Conservation (phyloP, 2,888 invertebrate species). For the Drosophila meridionalis region DNA sequence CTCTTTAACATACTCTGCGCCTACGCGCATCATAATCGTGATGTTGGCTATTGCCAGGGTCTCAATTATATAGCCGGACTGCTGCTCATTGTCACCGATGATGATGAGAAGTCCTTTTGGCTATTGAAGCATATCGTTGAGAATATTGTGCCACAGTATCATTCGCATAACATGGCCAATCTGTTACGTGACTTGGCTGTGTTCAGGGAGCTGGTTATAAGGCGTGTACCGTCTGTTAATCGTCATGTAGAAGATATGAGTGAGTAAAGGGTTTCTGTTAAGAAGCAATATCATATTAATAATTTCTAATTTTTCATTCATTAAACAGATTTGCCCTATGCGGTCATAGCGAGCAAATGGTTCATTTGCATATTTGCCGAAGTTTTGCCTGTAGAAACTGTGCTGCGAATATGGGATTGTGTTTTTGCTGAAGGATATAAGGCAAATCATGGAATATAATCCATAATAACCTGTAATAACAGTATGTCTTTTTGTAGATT, state of each 20-base stretch:
- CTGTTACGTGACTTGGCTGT: slow-evolving; percentile 95
- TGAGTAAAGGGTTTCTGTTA: slow-evolving; percentile 71
- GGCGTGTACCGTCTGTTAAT: slow-evolving; percentile 92
- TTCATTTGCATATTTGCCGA: slow-evolving; percentile 97
- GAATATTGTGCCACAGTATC: slow-evolving; percentile 94
- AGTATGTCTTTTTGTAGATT: slow-evolving; percentile 85
- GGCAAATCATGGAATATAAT: slow-evolving; percentile 46
- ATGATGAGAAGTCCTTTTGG: slow-evolving; percentile 97
- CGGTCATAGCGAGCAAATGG: slow-evolving; percentile 97
- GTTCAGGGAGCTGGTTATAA: slow-evolving; percentile 93
- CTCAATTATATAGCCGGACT: slow-evolving; percentile 96
- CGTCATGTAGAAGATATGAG: slow-evolving; percentile 92
- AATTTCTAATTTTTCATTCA: background rate
- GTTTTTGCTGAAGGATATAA: slow-evolving; percentile 97
- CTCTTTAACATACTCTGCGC: slow-evolving; percentile 94
- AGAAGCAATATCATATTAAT: background rate
- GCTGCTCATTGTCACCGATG: slow-evolving; percentile 93
- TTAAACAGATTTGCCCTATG: slow-evolving; percentile 91
- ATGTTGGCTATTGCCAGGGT: slow-evolving; percentile 97
- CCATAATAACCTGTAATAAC: background rate
- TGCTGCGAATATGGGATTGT: slow-evolving; percentile 97
- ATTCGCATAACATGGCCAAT: slow-evolving; percentile 95
- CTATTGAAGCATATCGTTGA: slow-evolving; percentile 95
- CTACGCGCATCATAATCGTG: slow-evolving; percentile 94
- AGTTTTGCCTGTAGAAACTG: slow-evolving; percentile 97